phyloP scores from a whole-genome alignment of 1,140 invertebrate species.

The Drosophila kurseongensis region DNA sequence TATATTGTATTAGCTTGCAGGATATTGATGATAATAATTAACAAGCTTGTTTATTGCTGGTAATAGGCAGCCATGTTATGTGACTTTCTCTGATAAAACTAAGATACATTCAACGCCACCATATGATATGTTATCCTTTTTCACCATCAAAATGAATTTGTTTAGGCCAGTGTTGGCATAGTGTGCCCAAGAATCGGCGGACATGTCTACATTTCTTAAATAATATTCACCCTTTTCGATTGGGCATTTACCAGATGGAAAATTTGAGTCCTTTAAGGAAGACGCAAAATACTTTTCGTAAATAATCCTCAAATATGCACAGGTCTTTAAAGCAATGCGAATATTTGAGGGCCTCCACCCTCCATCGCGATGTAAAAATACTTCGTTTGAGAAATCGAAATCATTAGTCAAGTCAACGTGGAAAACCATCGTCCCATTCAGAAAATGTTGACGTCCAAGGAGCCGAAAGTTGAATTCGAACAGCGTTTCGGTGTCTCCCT shows the following conservation, averaged over 20 bases:
- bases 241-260: conserved; percentile 4
- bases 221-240: conserved; percentile 12
- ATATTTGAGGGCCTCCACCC: not conserved
- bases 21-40: too few relatives aligned
- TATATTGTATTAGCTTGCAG: too few relatives aligned
- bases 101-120: not conserved
- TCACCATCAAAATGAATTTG: not conserved
- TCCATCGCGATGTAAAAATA: not conserved
- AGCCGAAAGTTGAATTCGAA: conserved; percentile 5
- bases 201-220: not conserved
- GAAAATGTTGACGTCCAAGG: not conserved
- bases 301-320: not conserved
- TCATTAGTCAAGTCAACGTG: not conserved
- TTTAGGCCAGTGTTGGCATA: not conserved
- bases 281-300: not conserved
- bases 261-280: not conserved
- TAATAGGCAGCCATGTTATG: not conserved
- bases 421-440: conserved; percentile 2
- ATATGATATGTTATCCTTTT: not conserved
- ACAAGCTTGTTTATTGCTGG: too few relatives aligned
- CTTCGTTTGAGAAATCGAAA: not conserved
- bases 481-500: conserved; percentile 4
- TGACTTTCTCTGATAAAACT: not conserved
- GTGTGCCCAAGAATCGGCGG: not conserved
- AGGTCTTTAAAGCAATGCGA: not conserved